Base-by-base conservation (phyloP, 1,140 invertebrate species). In the Geopemphigus sp. region DNA sequence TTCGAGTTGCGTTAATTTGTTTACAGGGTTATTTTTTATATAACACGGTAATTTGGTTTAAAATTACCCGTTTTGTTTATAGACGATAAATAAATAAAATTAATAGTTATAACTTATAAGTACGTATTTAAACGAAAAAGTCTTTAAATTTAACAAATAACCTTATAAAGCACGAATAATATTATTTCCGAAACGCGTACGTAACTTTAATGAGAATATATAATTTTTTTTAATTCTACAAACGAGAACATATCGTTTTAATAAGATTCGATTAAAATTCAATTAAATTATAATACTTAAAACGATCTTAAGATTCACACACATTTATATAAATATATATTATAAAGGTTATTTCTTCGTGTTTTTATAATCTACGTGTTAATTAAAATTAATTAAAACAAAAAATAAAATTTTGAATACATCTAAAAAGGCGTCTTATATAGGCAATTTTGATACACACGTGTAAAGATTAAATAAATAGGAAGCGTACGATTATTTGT, bases 371-470 rank as follows among this genome's bases (percentile, higher is more conserved):
- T 3, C 32, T 8, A 39, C 8, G 32, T 3, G 8, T 12, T 50
- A 45, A 12, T 50, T 50, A 50, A 50, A 50, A 50, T 50, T 12
- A 50, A 50, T 14, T 8, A 6, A 50, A 50, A 50, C 8, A 4
- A 8, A 50, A 50, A 14, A 12, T 50, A 50, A 6, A 12, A 45
- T 53, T 15, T 54, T 54, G 15, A 26, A 57, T 19, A 26, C 14
- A 39, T 80, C 17, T 54, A 54, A 68, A 66, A 80, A 68, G 61
- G 78, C 78, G 47, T 68, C 10, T 39, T 56, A 14, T 45, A 53
- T 80, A 80, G 53, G 78, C 50, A 68, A 80, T 54, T 68, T 54
- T 50, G 50, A 53, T 81, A 81, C 63, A 5, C 26, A 22, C 14
- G 10, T n/a, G 80, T 39, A 59, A 15, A 22, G 64, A 54, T 19